Percentiles rank a stretch among this genome's conserved stretches.
phyloP scores from a whole-genome alignment of 2,797 vertebrate genomes.

The Hyperoplus lanceolatus region DNA sequence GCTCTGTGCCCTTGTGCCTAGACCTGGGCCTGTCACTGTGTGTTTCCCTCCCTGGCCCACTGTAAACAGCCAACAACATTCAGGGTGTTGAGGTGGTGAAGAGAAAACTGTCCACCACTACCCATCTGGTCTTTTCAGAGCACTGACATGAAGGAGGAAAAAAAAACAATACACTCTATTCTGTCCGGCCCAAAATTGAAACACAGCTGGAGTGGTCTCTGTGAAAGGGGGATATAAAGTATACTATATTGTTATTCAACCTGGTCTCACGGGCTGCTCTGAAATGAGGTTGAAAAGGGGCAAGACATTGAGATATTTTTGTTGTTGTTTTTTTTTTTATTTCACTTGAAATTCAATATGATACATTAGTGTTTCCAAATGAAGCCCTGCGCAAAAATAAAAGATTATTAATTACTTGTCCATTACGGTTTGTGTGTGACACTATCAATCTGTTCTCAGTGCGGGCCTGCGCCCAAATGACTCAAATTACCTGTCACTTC shows the following conservation, averaged over 20 bases:
- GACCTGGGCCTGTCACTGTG: slow-evolving; percentile 72
- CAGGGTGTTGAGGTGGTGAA: slow-evolving; percentile 69
- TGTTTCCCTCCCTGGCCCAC: slow-evolving; percentile 65
- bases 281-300: slow-evolving; percentile 69
- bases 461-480: slow-evolving; percentile 63
- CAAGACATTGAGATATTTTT: slow-evolving; percentile 73
- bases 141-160: slow-evolving; percentile 70
- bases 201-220: slow-evolving; percentile 55
- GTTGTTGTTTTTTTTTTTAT: slow-evolving; percentile 48
- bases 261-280: background rate
- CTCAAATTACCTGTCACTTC: slow-evolving; percentile 81
- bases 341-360: slow-evolving; percentile 68
- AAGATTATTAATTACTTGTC: slow-evolving; percentile 83
- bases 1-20: slow-evolving; percentile 64
- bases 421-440: slow-evolving; percentile 78
- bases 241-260: slow-evolving; percentile 58
- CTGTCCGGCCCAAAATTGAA: slow-evolving; percentile 59
- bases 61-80: slow-evolving; percentile 73
- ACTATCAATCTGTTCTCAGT: slow-evolving; percentile 82
- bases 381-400: slow-evolving; percentile 33
- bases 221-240: slow-evolving; percentile 46
- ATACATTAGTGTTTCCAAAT: slow-evolving; percentile 70
- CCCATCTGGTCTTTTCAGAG: slow-evolving; percentile 75
- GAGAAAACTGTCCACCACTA: slow-evolving; percentile 69
- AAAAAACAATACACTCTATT: slow-evolving; percentile 66